Evolutionary conservation across 2,113 vertebrate species (phyloP).

Genomic region (Panurus biarmicus): DNA sequence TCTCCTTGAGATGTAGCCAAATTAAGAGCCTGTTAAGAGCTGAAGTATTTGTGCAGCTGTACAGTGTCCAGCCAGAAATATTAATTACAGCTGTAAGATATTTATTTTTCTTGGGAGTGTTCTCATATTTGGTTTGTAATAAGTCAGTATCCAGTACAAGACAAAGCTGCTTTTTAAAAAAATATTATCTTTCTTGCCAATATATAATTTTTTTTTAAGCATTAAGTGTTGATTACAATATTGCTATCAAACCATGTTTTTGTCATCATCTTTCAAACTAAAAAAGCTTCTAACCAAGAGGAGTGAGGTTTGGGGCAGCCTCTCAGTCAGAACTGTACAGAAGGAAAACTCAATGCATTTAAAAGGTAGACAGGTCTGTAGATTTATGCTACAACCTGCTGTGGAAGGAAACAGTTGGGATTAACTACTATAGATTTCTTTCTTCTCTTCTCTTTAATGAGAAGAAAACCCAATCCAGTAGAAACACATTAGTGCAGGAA

Average conservation of each 20-base stretch:
- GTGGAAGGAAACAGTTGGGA: background rate
- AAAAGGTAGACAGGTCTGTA: background rate
- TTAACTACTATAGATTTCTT: background rate
- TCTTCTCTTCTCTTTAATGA: background rate
- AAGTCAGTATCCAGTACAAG: background rate
- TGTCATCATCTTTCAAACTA: background rate
- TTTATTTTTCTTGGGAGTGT: background rate
- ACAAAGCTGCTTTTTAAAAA: background rate
- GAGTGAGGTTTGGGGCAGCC: background rate
- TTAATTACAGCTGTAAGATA: background rate
- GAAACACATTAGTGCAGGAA: background rate
- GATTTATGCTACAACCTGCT: background rate
- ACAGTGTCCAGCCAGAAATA: background rate
- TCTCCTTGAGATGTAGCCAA: background rate
- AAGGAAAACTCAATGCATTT: background rate
- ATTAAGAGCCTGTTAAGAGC: background rate
- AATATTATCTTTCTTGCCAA: background rate
- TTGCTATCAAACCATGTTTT: background rate
- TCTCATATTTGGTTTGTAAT: background rate
- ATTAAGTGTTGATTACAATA: background rate
- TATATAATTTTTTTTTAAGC: background rate
- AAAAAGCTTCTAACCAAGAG: background rate
- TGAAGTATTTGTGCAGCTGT: conserved; percentile 5
- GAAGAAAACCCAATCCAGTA: background rate
- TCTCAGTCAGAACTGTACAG: background rate